Evolutionary conservation across 1,140 invertebrate species (phyloP), one percentile per base, ranked within the genome.

Genomic region (Cryptotermes secundus): DNA sequence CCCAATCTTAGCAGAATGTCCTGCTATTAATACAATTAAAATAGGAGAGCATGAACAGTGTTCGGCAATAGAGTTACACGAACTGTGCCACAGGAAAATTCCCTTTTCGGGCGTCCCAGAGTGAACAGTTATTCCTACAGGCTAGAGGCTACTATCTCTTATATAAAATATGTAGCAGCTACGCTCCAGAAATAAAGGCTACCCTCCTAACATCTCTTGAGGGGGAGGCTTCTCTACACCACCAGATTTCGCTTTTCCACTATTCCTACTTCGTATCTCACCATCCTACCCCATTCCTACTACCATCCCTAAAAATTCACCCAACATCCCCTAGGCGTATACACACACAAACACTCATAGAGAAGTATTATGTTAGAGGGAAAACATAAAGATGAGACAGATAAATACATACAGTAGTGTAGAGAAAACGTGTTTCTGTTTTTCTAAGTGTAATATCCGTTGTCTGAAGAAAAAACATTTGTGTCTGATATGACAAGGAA

Each of bases 231-330:
- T 72, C 59, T 72, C 59, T 72, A 31, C 59, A 72, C 59, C 26
- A 72, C 59, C 59, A 72, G 59, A 72, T 72, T 72, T 72, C 59
- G 59, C 59, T 72, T 72, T 72, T 72, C 59, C 59, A 72, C 59
- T 72, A 72, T 72, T 72, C 26, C 59, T 49, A 31, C 26, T 72
- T 72, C 59, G 59, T 72, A 72, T 72, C 59, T 72, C 59, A 72
- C 59, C 59, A 72, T 72, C 59, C 59, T 31, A 72, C 24, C 53
- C 53, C 53, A 59, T 72, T 31, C 59, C 59, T 72, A 72, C 59
- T 26, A 72, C n/a, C 59, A 72, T 72, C 59, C 59, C 59, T 72
- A 72, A 72, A 72, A 72, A 72, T 72, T 72, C 26, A 6, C 26
- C 59, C 59, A 72, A 72, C 59, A 72, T 72, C 59, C 59, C 59